Evolutionary conservation across 2,888 invertebrate species (phyloP).

Genomic region (Rhabditophanes sp.): DNA sequence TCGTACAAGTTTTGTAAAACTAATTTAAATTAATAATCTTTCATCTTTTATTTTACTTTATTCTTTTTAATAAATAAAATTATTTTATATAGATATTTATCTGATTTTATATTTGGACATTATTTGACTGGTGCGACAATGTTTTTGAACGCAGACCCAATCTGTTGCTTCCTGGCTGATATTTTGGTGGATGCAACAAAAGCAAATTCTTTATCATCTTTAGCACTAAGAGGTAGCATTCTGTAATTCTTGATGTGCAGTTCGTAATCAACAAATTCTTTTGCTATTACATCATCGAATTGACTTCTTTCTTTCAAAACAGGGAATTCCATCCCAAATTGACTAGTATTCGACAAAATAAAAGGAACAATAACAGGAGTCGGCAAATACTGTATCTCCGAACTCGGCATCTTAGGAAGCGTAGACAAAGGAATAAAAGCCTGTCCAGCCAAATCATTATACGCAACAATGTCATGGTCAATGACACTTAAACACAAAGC

Average conservation of each 20-base stretch:
- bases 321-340: background rate
- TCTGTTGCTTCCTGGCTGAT: too few species aligned
- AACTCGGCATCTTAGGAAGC: slow-evolving; percentile 7
- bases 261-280: slow-evolving; percentile 13
- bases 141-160: too few species aligned
- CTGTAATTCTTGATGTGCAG: slow-evolving; percentile 15
- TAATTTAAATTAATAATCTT: too few species aligned
- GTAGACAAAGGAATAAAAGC: slow-evolving; percentile 13
- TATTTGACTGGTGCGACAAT: too few species aligned
- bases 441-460: slow-evolving; percentile 16
- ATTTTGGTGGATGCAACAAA: too few species aligned
- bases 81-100: too few species aligned
- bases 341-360: slow-evolving; percentile 9
- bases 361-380: slow-evolving; percentile 10
- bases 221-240: slow-evolving; percentile 13
- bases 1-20: too few species aligned
- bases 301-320: slow-evolving; percentile 1
- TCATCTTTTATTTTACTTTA: background rate
- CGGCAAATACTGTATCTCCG: slow-evolving; percentile 10
- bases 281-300: slow-evolving; percentile 15
- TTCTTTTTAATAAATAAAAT: too few species aligned
- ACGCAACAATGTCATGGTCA: slow-evolving; percentile 22
- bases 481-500: slow-evolving; percentile 25
- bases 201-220: slow-evolving; percentile 14
- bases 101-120: too few species aligned